Evolutionary conservation across 2,888 invertebrate genomes (phyloP).

Genomic region (Magallana nippona): DNA sequence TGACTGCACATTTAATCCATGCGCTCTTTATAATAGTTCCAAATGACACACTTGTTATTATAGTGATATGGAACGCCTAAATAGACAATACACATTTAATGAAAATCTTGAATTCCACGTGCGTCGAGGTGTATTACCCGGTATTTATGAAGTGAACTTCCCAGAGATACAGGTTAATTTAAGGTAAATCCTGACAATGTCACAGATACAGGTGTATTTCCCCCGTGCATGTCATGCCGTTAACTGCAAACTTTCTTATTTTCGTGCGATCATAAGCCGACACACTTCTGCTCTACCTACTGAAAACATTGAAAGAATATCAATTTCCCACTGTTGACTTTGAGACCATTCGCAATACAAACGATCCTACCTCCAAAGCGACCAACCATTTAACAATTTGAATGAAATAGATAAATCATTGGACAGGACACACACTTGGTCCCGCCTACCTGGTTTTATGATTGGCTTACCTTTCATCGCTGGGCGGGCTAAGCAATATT

Average conservation of each 20-base stretch:
- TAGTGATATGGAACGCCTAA: background rate
- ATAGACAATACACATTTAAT: slow-evolving; percentile 25
- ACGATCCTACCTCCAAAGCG: slow-evolving; percentile 15
- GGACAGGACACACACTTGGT: background rate
- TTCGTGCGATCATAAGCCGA: slow-evolving; percentile 30
- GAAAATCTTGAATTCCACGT: background rate
- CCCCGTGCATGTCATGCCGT: background rate
- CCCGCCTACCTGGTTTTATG: background rate
- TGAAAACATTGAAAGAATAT: slow-evolving; percentile 36
- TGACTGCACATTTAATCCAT: slow-evolving; percentile 8
- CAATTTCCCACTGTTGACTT: slow-evolving; percentile 42
- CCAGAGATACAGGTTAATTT: background rate
- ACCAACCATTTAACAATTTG: slow-evolving; percentile 29
- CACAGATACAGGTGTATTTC: background rate
- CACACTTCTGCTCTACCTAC: slow-evolving; percentile 26
- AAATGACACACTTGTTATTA: background rate
- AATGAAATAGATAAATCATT: background rate
- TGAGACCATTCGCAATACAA: slow-evolving; percentile 13
- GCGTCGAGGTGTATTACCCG: background rate
- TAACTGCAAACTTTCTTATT: slow-evolving; percentile 24
- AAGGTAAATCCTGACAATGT: slow-evolving; percentile 2
- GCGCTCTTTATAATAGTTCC: background rate
- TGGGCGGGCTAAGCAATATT: background rate
- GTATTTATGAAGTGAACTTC: slow-evolving; percentile 7
- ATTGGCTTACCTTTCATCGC: slow-evolving; percentile 7